Evolutionary conservation across 2,888 invertebrate genomes (phyloP), one percentile per base, ranked within the genome.

Genomic region (Elegia similella): DNA sequence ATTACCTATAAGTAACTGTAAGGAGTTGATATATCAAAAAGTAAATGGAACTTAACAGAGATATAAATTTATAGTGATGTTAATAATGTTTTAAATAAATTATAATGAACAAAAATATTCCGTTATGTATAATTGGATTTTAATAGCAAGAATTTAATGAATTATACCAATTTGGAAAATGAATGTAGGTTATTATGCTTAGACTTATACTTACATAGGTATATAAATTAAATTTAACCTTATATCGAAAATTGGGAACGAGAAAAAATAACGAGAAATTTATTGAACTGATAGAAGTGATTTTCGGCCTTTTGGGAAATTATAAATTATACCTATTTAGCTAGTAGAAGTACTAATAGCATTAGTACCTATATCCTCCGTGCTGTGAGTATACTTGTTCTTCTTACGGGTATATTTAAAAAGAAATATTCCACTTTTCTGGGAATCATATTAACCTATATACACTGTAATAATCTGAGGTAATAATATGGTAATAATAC

Each of bases 221-320:
- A 55, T 8, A 5, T 43, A 38, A 44, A 38, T 47, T 42, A 38
- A 47, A 42, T 46, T 34, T 48, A 34, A 47, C 52, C 47, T 53
- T 54, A 56, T 63, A 75, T 67, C 72, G 74, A 76, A 75, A 60
- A 61, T 66, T 72, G 70, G 67, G 63, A 76, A 71, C 72, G 72
- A 73, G 65, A 60, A 69, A 46, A 70, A 72, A 67, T 66, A 68
- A 63, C 62, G 63, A 69, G 55, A 65, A 65, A 59, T 69, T n/a
- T 64, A 58, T 56, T 56, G 58, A 61, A 55, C 42, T 59, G 56
- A 61, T 56, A 58, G 48, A 66, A 67, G 70, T 75, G 72, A 76
- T 71, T 70, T 75, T 75, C 68, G 78, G 76, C 78, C 75, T 79
- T 76, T 71, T 64, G 64, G 67, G 71, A 72, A 69, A 59, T 56